Base-by-base conservation (phyloP, 2,797 vertebrate species). In the Cichlasoma orientale region DNA sequence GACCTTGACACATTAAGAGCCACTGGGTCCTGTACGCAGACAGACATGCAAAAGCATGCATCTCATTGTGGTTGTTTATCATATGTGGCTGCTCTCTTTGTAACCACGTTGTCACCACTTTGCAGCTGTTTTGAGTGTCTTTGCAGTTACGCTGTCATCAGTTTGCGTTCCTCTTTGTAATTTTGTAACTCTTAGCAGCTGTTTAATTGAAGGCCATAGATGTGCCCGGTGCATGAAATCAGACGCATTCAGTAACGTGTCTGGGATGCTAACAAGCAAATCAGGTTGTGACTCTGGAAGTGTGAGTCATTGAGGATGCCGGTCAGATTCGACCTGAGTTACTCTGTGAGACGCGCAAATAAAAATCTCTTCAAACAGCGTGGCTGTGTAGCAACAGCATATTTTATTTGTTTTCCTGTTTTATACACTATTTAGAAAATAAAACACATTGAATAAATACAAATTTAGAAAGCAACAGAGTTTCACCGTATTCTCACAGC, bases 391-490 rank as follows among this genome's bases (percentile, higher is more conserved):
- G 88, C 88, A 94, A 91, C 89, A 88, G 86, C 90, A 85, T 90
- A 79, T 87, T 94, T 93, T 92, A 94, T 93, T 93, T 83, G 7
- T 86, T 88, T 88, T 87, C 78, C 82, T 88, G 79, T 90, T 93
- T 93, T 94, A 85, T 92, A 92, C 92, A 94, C 91, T 88, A 89
- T 93, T 93, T 94, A 94, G 86, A 95, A 96, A 96, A 95, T 91
- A 92, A 95, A 94, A 94, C 92, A 95, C 95, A 95, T 82, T 92
- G 90, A 95, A 96, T 94, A 95, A 95, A 95, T 94, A 95, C 89
- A 95, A 95, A 95, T 92, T 91, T 95, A 94, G 92, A 95, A 95
- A 95, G 94, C 93, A 47, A 92, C 86, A 81, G 76, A 66, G 83
- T 82, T 87, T 72, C 72, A 82, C 89, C 77, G 82, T 85, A 82